phyloP scores from a whole-genome alignment of 2,113 vertebrate genomes.

The Mohoua ochrocephala region DNA sequence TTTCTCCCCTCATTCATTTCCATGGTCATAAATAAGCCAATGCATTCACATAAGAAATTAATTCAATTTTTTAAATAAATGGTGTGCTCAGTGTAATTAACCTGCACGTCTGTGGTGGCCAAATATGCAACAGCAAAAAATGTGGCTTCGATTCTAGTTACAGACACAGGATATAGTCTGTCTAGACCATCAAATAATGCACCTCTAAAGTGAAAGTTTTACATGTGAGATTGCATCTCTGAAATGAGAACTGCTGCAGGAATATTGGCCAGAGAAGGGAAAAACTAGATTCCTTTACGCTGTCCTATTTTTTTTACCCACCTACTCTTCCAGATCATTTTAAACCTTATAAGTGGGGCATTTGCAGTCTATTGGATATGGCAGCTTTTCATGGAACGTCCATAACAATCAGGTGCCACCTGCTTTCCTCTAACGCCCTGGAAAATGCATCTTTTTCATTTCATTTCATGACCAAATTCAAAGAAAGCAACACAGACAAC shows the following conservation, averaged over 20 bases:
- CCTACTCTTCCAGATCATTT: not conserved
- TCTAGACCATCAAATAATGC: constrained; percentile 42
- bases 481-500: not conserved
- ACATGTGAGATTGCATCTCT: constrained; percentile 34
- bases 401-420: not conserved
- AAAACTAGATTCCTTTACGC: not conserved
- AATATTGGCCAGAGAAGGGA: not conserved
- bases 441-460: not conserved
- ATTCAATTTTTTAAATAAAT: not conserved
- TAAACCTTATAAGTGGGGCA: not conserved
- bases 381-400: not conserved
- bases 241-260: constrained; percentile 9
- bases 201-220: constrained; percentile 4
- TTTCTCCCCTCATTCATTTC: not conserved
- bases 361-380: not conserved
- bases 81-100: not conserved
- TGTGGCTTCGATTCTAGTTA: constrained; percentile 17
- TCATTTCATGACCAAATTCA: not conserved
- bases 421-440: not conserved
- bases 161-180: constrained; percentile 49
- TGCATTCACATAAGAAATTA: not conserved
- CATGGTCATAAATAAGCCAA: not conserved
- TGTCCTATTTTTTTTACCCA: not conserved
- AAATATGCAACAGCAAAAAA: constrained; percentile 28
- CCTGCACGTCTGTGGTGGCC: not conserved